Conservation (phyloP, 2,113 vertebrate genomes). For the Tonatia bakeri region DNA sequence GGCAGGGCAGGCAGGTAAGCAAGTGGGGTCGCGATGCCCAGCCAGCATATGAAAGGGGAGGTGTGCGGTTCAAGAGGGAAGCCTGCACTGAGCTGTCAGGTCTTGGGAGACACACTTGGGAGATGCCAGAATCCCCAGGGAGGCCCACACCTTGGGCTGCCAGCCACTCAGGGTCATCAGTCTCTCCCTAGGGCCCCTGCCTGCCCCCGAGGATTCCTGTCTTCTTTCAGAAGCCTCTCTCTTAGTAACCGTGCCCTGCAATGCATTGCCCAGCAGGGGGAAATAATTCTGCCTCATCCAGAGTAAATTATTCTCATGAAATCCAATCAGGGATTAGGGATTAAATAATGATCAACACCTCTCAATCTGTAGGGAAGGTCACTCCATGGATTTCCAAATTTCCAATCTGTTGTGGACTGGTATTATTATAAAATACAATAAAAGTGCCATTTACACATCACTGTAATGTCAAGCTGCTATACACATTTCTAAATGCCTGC, state of each 20-base stretch:
- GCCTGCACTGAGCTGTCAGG: background rate
- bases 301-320: background rate
- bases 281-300: background rate
- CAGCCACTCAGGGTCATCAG: background rate
- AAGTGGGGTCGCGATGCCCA: background rate
- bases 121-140: background rate
- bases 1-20: background rate
- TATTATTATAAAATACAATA: constrained; percentile 34
- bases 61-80: background rate
- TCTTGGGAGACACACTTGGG: fast-evolving
- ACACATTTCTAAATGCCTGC: background rate
- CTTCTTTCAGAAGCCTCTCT: background rate
- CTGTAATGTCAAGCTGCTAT: background rate
- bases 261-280: background rate
- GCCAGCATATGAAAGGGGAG: background rate
- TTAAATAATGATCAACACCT: background rate
- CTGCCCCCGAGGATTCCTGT: background rate
- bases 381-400: background rate
- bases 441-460: constrained; percentile 32
- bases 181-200: background rate
- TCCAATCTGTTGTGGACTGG: background rate
- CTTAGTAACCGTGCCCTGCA: background rate
- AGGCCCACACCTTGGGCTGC: background rate
- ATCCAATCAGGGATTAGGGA: background rate
- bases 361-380: background rate